Percentiles rank a stretch among this genome's conserved stretches.
Conservation (phyloP, 2,113 vertebrate species). For the Malurus melanocephalus region DNA sequence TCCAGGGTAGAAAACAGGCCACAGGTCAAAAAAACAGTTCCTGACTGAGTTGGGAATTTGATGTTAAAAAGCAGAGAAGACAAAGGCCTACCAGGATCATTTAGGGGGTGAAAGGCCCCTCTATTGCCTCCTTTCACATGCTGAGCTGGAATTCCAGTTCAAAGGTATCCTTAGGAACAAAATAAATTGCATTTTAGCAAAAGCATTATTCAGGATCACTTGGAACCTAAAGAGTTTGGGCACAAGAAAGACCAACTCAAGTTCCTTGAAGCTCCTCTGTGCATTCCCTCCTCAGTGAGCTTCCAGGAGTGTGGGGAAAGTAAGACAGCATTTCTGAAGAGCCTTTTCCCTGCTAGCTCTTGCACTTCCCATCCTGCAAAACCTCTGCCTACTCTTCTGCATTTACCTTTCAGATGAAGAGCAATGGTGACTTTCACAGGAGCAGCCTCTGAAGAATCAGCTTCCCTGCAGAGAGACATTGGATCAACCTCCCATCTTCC, state of each 20-base stretch:
- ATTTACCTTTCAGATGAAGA: background rate
- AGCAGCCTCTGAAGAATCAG: background rate
- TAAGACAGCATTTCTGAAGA: background rate
- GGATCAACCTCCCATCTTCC: background rate
- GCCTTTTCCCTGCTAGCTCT: background rate
- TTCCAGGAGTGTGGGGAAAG: background rate
- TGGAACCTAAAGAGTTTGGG: background rate
- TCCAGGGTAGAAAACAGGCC: background rate
- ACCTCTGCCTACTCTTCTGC: background rate
- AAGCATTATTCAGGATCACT: rapidly evolving
- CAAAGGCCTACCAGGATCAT: background rate
- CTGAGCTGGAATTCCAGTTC: background rate
- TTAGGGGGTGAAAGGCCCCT: background rate
- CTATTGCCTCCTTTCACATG: background rate
- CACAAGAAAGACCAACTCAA: background rate
- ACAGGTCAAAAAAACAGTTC: background rate
- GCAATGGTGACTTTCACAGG: background rate
- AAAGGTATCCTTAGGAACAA: background rate
- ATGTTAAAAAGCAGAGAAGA: background rate
- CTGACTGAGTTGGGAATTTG: background rate
- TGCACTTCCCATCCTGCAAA: background rate
- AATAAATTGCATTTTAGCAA: background rate
- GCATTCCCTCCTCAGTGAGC: background rate
- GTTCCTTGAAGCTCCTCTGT: background rate
- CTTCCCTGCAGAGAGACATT: background rate